These are phyloP conservation scores for Microcebus lehilahytsara DNA, from an alignment of 2,113 vertebrate genomes.

Conservation along the genomic window DNA sequence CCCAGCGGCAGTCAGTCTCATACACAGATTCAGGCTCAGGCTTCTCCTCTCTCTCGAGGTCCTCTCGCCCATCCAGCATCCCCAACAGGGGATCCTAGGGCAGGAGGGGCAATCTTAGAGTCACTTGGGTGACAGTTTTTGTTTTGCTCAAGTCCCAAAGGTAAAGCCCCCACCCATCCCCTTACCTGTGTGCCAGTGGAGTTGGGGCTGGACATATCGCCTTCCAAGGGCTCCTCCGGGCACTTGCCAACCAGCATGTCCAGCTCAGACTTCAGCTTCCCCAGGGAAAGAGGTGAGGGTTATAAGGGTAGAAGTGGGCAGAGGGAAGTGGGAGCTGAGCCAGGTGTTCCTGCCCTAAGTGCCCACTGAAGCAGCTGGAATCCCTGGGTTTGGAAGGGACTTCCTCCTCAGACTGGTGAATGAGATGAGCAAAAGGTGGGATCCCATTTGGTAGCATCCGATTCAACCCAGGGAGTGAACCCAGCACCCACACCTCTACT, in stretches of 20 bases:
- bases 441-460: background rate
- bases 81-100: slow-evolving; percentile 93
- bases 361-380: background rate
- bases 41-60: slow-evolving; percentile 96
- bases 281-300: background rate
- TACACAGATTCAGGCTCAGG: slow-evolving; percentile 93
- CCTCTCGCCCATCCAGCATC: slow-evolving; percentile 92
- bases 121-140: background rate
- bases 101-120: background rate
- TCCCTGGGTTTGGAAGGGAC: background rate
- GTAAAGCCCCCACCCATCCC: background rate
- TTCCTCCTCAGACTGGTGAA: background rate
- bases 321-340: background rate
- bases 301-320: background rate
- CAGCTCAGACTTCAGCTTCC: slow-evolving; percentile 94
- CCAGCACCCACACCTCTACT: background rate
- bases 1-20: slow-evolving; percentile 98
- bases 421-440: background rate
- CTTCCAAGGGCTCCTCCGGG: slow-evolving; percentile 93
- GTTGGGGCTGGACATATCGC: slow-evolving; percentile 94
- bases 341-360: background rate
- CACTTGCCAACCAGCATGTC: slow-evolving; percentile 87
- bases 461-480: background rate
- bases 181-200: slow-evolving; percentile 96
- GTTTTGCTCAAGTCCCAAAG: background rate